These are phyloP conservation scores for Sphenodon punctatus DNA, from an alignment of 2,797 vertebrate genomes.

Conservation along the genomic window DNA sequence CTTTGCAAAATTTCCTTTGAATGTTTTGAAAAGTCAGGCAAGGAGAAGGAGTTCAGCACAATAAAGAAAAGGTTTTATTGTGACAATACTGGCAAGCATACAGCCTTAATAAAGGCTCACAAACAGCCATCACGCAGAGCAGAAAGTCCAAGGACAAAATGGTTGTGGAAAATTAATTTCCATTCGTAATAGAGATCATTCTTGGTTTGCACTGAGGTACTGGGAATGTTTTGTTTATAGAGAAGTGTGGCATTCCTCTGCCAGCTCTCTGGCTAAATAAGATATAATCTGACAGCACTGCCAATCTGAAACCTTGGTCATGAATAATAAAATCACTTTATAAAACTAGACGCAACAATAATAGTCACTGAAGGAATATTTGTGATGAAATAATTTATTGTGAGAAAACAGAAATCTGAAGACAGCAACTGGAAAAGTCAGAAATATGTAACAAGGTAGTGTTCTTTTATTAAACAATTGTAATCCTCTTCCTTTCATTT, in stretches of 20 bases:
- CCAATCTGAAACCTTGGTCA: not conserved
- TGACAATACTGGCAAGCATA: not conserved
- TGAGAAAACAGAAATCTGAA: not conserved
- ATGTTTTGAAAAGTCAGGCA: not conserved
- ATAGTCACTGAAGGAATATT: not conserved
- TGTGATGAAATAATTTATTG: not conserved
- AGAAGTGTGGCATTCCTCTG: not conserved
- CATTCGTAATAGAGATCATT: not conserved
- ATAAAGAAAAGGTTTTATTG: not conserved
- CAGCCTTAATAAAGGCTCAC: not conserved
- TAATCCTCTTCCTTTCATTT: conserved; percentile 55
- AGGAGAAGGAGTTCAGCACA: not conserved
- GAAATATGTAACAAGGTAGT: accelerated
- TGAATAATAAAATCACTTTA: not conserved
- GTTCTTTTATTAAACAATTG: conserved; percentile 50
- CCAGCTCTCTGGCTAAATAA: not conserved
- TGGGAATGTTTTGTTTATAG: not conserved
- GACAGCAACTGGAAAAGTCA: conserved; percentile 36
- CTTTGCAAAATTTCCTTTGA: not conserved
- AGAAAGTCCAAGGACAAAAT: not conserved
- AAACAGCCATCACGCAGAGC: not conserved
- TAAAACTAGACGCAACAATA: not conserved
- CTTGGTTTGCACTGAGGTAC: not conserved
- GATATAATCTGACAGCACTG: not conserved
- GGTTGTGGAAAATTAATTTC: not conserved